Evolutionary conservation across 2,113 vertebrate genomes (phyloP).

Genomic region (Centrocercus urophasianus): DNA sequence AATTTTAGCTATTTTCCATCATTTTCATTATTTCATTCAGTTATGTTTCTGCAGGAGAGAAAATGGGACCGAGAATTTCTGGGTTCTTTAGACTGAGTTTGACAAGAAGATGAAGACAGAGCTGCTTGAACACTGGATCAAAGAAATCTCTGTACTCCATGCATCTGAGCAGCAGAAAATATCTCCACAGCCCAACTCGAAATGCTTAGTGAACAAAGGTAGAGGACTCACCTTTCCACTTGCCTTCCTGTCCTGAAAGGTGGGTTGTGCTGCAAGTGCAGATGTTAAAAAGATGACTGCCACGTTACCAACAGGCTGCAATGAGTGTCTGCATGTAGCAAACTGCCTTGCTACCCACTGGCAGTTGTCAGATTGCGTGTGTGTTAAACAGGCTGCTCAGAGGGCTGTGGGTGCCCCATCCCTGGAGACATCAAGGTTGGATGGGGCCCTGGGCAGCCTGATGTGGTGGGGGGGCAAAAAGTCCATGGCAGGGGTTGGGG

Average conservation of each 20-base stretch:
- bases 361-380: neutral
- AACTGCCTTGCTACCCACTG: neutral
- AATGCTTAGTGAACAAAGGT: slow-evolving; percentile 7
- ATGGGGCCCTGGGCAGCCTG: too few species aligned
- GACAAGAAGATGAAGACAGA: neutral
- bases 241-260: neutral
- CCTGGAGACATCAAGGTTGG: too few species aligned
- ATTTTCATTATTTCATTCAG: neutral
- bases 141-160: neutral
- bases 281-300: neutral
- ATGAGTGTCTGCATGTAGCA: neutral
- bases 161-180: slow-evolving; percentile 31
- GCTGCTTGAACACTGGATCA: neutral
- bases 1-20: neutral
- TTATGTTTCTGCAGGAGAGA: neutral
- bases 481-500: too few species aligned
- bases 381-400: too few species aligned
- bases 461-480: too few species aligned
- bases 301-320: too few species aligned
- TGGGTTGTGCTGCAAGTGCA: neutral
- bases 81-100: neutral
- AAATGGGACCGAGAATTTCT: neutral
- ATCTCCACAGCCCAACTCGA: neutral
- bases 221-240: neutral
- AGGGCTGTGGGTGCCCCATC: too few species aligned